phyloP scores from a whole-genome alignment of 2,888 invertebrate species.

The Pyrochroa serraticornis region DNA sequence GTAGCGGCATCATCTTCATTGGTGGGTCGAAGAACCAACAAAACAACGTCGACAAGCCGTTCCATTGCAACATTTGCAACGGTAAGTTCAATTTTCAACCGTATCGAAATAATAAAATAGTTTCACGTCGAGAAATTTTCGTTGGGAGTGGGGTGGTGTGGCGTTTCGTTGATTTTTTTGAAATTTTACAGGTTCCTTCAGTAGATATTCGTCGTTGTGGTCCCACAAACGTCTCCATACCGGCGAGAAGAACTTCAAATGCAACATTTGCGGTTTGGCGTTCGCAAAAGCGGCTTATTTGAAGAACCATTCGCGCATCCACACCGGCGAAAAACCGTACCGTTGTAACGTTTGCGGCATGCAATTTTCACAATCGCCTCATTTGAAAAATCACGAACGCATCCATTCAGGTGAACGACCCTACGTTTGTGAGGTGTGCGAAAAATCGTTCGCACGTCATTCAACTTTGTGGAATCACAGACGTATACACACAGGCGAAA shows the following conservation, averaged over 20 bases:
- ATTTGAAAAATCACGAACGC: constrained; percentile 86
- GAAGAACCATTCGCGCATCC: constrained; percentile 87
- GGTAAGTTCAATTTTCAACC: constrained; percentile 55
- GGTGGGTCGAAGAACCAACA: constrained; percentile 70
- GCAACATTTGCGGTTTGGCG: constrained; percentile 84
- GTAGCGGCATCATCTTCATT: constrained; percentile 84
- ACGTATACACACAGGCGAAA: constrained; percentile 86
- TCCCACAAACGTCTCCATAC: constrained; percentile 88
- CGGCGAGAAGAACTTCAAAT: constrained; percentile 85
- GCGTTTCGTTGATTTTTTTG: not conserved
- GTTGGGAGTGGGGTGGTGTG: too few species aligned
- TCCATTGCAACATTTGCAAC: constrained; percentile 87
- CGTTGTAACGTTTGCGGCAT: constrained; percentile 84
- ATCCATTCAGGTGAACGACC: constrained; percentile 88
- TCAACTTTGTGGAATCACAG: constrained; percentile 89
- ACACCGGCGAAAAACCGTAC: constrained; percentile 71
- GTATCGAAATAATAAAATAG: too few species aligned
- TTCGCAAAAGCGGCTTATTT: constrained; percentile 91
- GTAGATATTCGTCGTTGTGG: constrained; percentile 86
- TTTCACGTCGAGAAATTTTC: too few species aligned
- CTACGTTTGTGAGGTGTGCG: constrained; percentile 87
- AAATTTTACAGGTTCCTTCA: constrained; percentile 65
- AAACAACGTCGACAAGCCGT: constrained; percentile 77
- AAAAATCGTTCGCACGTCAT: constrained; percentile 87
- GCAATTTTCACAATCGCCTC: constrained; percentile 89